phyloP scores from a whole-genome alignment of 2,888 invertebrate species.

The Acanthopleura granulata region DNA sequence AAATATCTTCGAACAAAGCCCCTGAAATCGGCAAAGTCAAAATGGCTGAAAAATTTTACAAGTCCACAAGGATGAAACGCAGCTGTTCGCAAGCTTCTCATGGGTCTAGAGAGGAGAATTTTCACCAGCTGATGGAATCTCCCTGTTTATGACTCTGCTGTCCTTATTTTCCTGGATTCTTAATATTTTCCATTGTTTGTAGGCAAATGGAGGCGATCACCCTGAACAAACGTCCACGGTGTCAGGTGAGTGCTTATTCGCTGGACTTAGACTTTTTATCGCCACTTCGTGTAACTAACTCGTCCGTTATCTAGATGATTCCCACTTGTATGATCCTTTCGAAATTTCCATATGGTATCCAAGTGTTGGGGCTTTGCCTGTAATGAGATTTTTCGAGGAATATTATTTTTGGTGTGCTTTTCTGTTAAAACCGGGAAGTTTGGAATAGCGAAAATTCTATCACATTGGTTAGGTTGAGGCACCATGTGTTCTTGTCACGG shows the following conservation, averaged over 20 bases:
- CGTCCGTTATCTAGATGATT: too few relatives aligned
- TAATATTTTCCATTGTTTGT: constrained; percentile 27
- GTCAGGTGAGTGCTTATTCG: constrained; percentile 27
- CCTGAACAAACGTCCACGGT: constrained; percentile 16
- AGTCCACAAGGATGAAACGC: constrained; percentile 43
- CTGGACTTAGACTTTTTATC: not conserved
- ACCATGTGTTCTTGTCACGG: too few relatives aligned
- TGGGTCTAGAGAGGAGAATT: too few relatives aligned
- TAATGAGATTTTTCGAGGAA: not conserved
- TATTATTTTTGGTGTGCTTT: constrained; percentile 11
- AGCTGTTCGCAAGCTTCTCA: not conserved
- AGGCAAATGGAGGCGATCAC: constrained; percentile 25
- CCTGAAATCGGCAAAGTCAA: constrained; percentile 54
- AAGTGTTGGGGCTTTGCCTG: too few relatives aligned
- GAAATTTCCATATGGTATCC: too few relatives aligned
- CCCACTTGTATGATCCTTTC: too few relatives aligned
- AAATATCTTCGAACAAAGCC: constrained; percentile 26
- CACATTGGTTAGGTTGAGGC: too few relatives aligned
- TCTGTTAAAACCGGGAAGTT: constrained; percentile 31
- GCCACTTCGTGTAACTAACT: too few relatives aligned
- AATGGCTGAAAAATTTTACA: constrained; percentile 63
- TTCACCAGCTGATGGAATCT: too few relatives aligned
- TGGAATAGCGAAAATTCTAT: constrained; percentile 23
- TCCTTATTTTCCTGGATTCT: constrained; percentile 6
- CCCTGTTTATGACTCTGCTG: too few relatives aligned